Evolutionary conservation across 2,113 vertebrate genomes (phyloP), one percentile per base, ranked within the genome.

Genomic region (Apus apus): DNA sequence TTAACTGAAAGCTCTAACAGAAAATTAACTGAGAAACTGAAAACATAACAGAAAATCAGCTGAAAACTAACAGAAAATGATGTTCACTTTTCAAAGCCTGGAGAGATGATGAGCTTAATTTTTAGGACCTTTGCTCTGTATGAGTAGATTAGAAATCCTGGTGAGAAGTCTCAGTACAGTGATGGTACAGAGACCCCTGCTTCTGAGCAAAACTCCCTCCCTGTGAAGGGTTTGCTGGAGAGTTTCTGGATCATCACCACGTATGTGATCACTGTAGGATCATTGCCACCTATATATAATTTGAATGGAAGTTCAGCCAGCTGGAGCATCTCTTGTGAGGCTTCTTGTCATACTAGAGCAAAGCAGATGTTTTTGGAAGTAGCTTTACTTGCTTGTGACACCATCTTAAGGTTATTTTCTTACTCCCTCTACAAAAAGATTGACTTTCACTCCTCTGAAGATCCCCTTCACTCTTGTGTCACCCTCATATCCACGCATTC

Each of bases 401-500:
- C n/a, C 13, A 8, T 45, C 54, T 80, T 61, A 70, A 76, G 72
- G 3, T 57, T 16, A 10, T 57, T 68, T 82, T 70, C 72, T 40
- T 84, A 16, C 9, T 77, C 60, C 57, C 45, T 85, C 38, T 32
- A 16, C 3, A 15, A 68, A 78, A 72, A 75, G 38, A 20, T 2
- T 43, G 38, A 19, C 43, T 58, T 36, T 43, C 56, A 5, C 15
- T 30, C 15, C 56, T 34, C 51, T 81, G 48, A 64, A 50, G 6
- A 18, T 32, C 32, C 22, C 60, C 67, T 26, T 57, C 54, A 29
- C 14, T 2, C 23, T 19, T 8, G 11, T 12, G 40, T 25, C 80
- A 48, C 18, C 20, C 72, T 45, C 14, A 1, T 23, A 9, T 29
- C 60, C 62, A 20, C 0, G 0, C 36, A 4, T 50, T 45, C 54